Percentiles rank a stretch among this genome's conserved stretches.
These are phyloP conservation scores for Pristionchus entomophagus DNA, from an alignment of 2,888 invertebrate species.

Conservation along the genomic window DNA sequence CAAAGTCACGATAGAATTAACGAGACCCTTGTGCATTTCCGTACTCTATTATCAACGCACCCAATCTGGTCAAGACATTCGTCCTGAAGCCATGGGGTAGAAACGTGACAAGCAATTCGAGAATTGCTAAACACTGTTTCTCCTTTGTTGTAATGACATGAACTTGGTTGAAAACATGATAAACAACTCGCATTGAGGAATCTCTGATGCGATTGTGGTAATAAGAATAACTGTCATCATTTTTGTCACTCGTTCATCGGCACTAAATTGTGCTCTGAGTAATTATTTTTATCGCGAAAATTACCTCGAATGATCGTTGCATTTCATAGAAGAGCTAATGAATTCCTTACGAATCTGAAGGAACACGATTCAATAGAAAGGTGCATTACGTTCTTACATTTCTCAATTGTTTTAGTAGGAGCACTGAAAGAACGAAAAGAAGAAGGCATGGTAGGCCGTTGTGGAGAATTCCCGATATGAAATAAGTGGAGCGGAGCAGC, in stretches of 20 bases:
- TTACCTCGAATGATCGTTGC: not conserved
- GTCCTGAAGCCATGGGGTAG: not conserved
- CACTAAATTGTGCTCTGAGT: not conserved
- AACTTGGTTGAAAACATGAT: too few relatives aligned
- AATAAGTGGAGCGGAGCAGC: not conserved
- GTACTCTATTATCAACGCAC: too few relatives aligned
- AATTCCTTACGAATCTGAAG: conserved; percentile 19
- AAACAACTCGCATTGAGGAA: not conserved
- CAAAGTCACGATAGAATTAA: too few relatives aligned
- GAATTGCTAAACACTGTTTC: not conserved
- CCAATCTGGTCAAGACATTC: not conserved
- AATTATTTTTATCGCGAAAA: not conserved
- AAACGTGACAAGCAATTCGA: not conserved
- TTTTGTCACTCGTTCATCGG: conserved; percentile 8
- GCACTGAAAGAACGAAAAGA: not conserved
- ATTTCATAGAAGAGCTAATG: not conserved
- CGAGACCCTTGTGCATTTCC: too few relatives aligned
- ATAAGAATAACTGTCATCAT: not conserved
- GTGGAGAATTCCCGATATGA: not conserved
- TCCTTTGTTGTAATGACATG: too few relatives aligned
- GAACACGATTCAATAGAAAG: not conserved
- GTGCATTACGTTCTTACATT: not conserved
- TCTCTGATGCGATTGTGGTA: not conserved
- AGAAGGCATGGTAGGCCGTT: not conserved
- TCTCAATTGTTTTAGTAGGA: not conserved